These are phyloP conservation scores for Drosophila erecta DNA, from an alignment of 1,140 invertebrate species.

Conservation along the genomic window DNA sequence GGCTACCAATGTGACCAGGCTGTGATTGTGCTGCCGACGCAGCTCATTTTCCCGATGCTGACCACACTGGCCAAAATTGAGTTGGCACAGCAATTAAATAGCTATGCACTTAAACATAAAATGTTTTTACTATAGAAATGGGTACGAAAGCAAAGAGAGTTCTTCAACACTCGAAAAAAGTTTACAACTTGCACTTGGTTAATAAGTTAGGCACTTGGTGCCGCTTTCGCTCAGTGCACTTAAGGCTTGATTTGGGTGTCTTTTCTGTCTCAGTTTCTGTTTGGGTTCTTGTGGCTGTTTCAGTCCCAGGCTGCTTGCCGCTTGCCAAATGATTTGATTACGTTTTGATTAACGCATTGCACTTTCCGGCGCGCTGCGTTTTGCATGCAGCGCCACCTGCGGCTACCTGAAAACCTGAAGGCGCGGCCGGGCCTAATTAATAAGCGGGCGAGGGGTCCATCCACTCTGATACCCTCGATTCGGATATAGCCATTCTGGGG, in stretches of 20 bases:
- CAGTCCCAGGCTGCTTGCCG: conserved; percentile 15
- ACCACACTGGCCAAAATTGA: conserved; percentile 8
- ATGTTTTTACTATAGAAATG: not conserved
- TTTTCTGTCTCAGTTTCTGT: conserved; percentile 15
- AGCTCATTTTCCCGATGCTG: conserved; percentile 31
- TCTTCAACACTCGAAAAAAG: not conserved
- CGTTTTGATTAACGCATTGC: conserved; percentile 81
- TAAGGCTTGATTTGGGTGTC: conserved; percentile 19
- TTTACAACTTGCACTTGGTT: not conserved
- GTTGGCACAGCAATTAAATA: too few relatives aligned
- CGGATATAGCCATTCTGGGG: conserved; percentile 5
- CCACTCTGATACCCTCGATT: not conserved
- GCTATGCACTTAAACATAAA: not conserved
- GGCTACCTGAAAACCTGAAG: conserved; percentile 69
- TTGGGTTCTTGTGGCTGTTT: conserved; percentile 15
- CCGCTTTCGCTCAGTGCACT: not conserved
- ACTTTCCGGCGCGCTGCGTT: conserved; percentile 71
- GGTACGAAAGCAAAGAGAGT: too few relatives aligned
- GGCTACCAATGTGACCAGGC: conserved; percentile 71
- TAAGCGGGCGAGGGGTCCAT: conserved; percentile 58
- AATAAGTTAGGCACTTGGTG: too few relatives aligned
- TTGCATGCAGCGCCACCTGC: conserved; percentile 79
- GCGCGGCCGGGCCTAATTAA: conserved; percentile 81
- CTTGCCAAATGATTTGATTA: conserved; percentile 82
- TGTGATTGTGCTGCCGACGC: conserved; percentile 57